These are phyloP conservation scores for Chrysina gloriosa DNA, from an alignment of 2,888 invertebrate genomes.

Conservation along the genomic window DNA sequence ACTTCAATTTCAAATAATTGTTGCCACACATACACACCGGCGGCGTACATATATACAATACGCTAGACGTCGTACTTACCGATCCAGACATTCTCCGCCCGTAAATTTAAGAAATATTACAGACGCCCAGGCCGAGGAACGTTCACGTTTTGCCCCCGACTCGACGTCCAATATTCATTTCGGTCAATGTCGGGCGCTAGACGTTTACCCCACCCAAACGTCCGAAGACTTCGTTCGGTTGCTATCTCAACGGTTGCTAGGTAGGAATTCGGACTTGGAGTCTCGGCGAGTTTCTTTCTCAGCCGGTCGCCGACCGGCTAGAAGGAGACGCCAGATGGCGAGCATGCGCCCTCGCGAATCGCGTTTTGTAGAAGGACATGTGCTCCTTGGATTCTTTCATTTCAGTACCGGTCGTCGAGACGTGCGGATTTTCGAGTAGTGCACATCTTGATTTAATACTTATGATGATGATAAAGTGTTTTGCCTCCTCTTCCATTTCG, in stretches of 20 bases:
- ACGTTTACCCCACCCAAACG: conserved; percentile 40
- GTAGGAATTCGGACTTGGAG: conserved; percentile 28
- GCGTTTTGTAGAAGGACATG: conserved; percentile 98
- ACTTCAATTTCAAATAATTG: no score
- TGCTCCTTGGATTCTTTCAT: conserved; percentile 99
- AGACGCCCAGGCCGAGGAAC: background rate
- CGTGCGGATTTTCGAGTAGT: background rate
- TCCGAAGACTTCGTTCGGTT: conserved; percentile 45
- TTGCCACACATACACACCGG: no score
- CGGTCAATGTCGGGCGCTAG: conserved; percentile 24
- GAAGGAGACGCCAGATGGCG: conserved; percentile 19
- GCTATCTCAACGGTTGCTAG: conserved; percentile 46
- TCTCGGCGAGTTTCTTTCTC: conserved; percentile 13
- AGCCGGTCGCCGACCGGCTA: background rate
- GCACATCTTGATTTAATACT: background rate
- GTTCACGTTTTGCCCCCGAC: background rate
- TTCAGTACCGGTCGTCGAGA: conserved; percentile 94
- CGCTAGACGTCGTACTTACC: background rate
- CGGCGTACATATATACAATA: no score
- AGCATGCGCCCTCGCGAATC: conserved; percentile 84
- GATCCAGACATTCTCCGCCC: background rate
- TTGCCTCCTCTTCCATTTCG: no score
- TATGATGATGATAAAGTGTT: background rate
- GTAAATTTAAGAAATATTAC: background rate
- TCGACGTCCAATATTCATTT: background rate